Conservation (phyloP, 2,113 vertebrate genomes). For the Gymnocephalus cernua region DNA sequence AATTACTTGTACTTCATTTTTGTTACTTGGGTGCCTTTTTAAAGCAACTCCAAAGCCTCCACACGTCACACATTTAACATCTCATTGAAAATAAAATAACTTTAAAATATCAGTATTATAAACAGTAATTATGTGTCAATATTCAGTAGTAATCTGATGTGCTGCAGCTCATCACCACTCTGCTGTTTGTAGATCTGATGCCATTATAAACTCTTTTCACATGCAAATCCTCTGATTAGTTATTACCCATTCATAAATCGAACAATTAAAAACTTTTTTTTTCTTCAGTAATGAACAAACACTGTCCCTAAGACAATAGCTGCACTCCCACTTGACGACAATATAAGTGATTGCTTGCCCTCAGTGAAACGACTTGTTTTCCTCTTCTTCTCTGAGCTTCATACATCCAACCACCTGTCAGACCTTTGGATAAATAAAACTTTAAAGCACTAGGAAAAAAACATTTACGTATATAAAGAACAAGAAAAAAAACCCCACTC, state of each 20-base stretch:
- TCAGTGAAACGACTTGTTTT: constrained; percentile 49
- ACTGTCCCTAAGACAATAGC: background rate
- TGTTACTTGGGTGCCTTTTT: background rate
- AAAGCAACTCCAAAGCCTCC: background rate
- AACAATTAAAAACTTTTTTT: constrained; percentile 32
- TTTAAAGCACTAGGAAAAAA: background rate
- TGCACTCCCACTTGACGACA: constrained; percentile 33
- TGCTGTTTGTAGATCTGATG: constrained; percentile 13
- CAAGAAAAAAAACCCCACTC: background rate
- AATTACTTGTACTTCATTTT: background rate
- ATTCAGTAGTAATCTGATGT: background rate
- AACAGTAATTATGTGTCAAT: background rate
- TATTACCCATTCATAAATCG: background rate
- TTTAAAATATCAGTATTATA: background rate
- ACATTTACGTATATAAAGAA: constrained; percentile 17
- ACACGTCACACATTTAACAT: background rate
- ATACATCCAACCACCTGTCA: constrained; percentile 53
- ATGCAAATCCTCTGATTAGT: constrained; percentile 20
- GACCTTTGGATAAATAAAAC: constrained; percentile 37
- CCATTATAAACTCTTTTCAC: constrained; percentile 17
- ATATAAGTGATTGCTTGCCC: constrained; percentile 37
- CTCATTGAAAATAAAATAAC: background rate
- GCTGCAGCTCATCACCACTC: background rate
- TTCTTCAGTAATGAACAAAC: constrained; percentile 8
- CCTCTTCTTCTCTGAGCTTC: constrained; percentile 37